Base-by-base conservation (phyloP, 1,140 invertebrate species). In the Campoletis sonorensis region DNA sequence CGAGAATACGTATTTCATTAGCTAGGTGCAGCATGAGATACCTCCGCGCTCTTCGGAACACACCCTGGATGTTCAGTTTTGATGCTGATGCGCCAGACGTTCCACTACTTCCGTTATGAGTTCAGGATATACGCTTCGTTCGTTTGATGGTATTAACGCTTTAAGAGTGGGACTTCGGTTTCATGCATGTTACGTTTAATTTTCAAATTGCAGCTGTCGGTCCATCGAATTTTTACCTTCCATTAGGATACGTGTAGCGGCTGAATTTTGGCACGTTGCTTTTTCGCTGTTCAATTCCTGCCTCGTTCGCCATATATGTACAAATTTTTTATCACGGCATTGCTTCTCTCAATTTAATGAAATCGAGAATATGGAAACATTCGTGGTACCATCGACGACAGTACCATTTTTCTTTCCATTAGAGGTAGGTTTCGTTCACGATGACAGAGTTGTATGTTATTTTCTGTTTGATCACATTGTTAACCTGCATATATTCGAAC, bases 11-110 rank as follows among this genome's bases (percentile, higher is more conserved):
- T 78, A 64, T 68, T 79, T 30, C 67, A 64, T 51, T 76, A 40
- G 73, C 64, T 82, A 26, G 54, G 7, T 18, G 3, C 30, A 70
- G 15, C 21, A 67, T 61, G 40, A 40, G 33, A n/a, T 67, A 64
- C 61, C 27, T 2, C 26, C 7, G 51, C 54, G n/a, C 21, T 51
- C 80, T 81, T 78, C 70, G 27, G 79, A 79, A 26, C 79, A 81
- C 67, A 54, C 51, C 76, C 70, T 58, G 37, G 23, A 78, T 70
- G 51, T 23, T 40, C 76, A 82, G 77, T 33, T 61, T 33, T 54
- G 58, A 77, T 61, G 54, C 45, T 78, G 75, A 77, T 77, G 54
- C 27, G 54, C 30, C 54, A 49, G 37, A 64, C 27, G 37, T 45
- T 64, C 54, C 26, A 13, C n/a, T 40, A 33, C 30, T 70, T 70